These are phyloP conservation scores for Coelopa frigida DNA, from an alignment of 1,140 invertebrate species.

Conservation along the genomic window DNA sequence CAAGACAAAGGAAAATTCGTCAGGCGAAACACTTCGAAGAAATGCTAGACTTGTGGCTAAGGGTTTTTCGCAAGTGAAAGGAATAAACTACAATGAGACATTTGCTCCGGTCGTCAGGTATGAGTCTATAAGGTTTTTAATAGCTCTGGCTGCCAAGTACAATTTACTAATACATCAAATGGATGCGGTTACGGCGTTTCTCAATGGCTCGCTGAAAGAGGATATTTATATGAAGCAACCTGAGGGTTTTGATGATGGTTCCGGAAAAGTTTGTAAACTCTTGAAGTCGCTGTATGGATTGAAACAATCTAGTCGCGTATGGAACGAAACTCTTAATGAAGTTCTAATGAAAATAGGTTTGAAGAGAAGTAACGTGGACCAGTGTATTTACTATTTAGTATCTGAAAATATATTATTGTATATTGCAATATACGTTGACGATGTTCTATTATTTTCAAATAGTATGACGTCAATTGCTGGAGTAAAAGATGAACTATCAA, in stretches of 20 bases:
- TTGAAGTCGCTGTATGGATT: constrained; percentile 27
- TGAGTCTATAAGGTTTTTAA: background rate
- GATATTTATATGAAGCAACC: constrained; percentile 44
- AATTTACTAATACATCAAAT: constrained; percentile 27
- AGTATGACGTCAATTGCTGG: too few relatives aligned
- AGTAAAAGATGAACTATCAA: too few relatives aligned
- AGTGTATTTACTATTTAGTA: constrained; percentile 12
- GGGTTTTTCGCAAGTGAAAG: constrained; percentile 26
- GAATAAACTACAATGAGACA: constrained; percentile 38
- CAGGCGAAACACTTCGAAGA: constrained; percentile 17
- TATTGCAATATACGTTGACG: constrained; percentile 10
- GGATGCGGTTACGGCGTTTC: constrained; percentile 41
- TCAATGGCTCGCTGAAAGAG: constrained; percentile 43
- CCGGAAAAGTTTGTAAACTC: constrained; percentile 15
- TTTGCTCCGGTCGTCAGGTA: constrained; percentile 22
- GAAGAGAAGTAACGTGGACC: constrained; percentile 22
- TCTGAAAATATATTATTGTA: background rate
- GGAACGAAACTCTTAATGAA: constrained; percentile 30
- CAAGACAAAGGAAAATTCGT: constrained; percentile 21
- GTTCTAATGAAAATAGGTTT: constrained; percentile 16
- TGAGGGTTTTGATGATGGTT: constrained; percentile 18
- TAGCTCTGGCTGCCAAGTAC: constrained; percentile 15
- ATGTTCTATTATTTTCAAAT: too few relatives aligned
- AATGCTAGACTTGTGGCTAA: constrained; percentile 43
- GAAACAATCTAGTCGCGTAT: constrained; percentile 25